Evolutionary conservation across 2,888 invertebrate species (phyloP), one percentile per base, ranked within the genome.

Genomic region (Heliconius ismenius): DNA sequence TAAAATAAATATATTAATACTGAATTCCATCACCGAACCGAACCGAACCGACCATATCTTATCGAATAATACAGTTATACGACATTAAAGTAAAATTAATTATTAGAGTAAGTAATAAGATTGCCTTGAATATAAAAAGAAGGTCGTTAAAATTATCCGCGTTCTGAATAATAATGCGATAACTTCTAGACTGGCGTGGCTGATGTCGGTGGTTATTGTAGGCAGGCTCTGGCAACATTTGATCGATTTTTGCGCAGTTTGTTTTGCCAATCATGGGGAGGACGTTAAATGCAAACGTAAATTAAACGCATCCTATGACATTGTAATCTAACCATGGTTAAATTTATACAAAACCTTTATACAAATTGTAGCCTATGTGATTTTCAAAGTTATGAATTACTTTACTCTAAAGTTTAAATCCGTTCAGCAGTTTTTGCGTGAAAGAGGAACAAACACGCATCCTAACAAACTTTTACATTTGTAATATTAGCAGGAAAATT

Each of bases 91-190:
- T 79, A 78, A 77, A 78, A 80, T 67, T 43, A 67, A 67, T 67
- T 79, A 83, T 81, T 81, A 60, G 62, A 36, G 60, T 72, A 65
- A 39, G 74, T 83, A 67, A 15, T 67, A 78, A 82, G 82, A 79
- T 86, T 81, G 84, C 89, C 88, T 89, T 90, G 87, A 86, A 87
- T 85, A 83, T 79, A 82, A 80, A 43, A 83, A 84, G 83, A 84
- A 87, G 87, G 86, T 88, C 87, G 85, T 88, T 84, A 88, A 87
- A 87, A 86, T 81, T 84, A 83, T 82, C 80, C 86, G 84, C 82
- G 82, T 79, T 81, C 81, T 84, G 89, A 88, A 89, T 84, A 81
- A 73, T 78, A 83, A 85, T 83, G 80, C 76, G 70, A 32, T 21
- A 64, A 65, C 36, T 73, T 69, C n/a, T 63, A 54, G 62, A 63